Conservation (phyloP, 2,888 invertebrate species). For the Eupithecia vulgata region DNA sequence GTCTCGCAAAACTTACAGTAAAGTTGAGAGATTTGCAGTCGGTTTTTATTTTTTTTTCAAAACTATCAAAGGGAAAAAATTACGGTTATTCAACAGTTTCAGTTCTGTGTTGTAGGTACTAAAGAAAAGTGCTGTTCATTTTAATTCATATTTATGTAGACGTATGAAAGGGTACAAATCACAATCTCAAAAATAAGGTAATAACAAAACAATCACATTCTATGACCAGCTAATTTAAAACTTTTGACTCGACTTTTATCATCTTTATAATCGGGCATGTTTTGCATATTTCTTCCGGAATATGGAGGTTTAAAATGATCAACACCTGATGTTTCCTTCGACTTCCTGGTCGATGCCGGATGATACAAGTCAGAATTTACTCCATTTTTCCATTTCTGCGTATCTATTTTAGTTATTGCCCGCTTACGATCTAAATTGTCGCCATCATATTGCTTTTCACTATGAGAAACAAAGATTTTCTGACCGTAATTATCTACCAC, state of each 20-base stretch:
- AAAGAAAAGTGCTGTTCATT: neutral
- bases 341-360: constrained; percentile 41
- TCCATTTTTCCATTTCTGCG: constrained; percentile 51
- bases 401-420: constrained; percentile 58
- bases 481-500: constrained; percentile 58
- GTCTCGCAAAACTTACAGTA: too few species aligned
- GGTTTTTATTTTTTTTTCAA: too few species aligned
- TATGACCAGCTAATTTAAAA: constrained; percentile 74
- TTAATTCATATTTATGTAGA: neutral
- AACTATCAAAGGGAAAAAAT: too few species aligned
- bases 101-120: neutral
- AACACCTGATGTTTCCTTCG: constrained; percentile 19
- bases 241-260: constrained; percentile 69
- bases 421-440: constrained; percentile 62
- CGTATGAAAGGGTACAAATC: neutral
- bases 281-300: constrained; percentile 51
- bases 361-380: constrained; percentile 45
- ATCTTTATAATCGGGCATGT: constrained; percentile 55
- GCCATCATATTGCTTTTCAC: constrained; percentile 52
- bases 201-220: constrained; percentile 48
- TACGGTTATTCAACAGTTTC: neutral
- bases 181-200: neutral
- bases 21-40: too few species aligned
- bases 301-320: constrained; percentile 27
- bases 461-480: constrained; percentile 53